These are phyloP conservation scores for Tor tambroides DNA, from an alignment of 2,113 vertebrate genomes.

Conservation along the genomic window DNA sequence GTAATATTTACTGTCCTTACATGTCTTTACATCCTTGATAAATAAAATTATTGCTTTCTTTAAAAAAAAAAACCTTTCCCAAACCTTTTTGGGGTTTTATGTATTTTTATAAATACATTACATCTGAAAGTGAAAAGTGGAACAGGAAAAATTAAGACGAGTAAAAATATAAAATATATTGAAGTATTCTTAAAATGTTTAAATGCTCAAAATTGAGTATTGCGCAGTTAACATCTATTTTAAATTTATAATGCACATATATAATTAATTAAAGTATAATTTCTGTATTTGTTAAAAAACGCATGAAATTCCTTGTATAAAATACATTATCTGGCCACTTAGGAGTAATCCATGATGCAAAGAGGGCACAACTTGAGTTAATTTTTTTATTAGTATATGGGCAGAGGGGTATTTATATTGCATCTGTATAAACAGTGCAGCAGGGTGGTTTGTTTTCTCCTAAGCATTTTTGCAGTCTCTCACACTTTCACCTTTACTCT, in stretches of 20 bases:
- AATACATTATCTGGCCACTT: background rate
- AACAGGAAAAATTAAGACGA: background rate
- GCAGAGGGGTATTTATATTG: background rate
- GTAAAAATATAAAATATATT: background rate
- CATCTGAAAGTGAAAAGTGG: too few species aligned
- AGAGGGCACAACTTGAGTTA: background rate
- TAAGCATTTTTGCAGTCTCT: conserved; percentile 26
- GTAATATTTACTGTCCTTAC: too few species aligned
- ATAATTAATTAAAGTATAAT: too few species aligned
- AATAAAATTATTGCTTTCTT: too few species aligned
- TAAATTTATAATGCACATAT: background rate
- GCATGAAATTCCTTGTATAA: background rate
- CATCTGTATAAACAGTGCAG: conserved; percentile 15
- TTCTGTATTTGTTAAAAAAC: background rate
- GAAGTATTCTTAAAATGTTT: background rate
- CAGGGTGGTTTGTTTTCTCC: background rate
- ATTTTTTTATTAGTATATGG: background rate
- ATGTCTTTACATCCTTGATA: too few species aligned
- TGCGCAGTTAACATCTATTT: background rate
- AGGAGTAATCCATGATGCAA: background rate
- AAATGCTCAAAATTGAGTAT: background rate
- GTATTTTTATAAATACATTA: too few species aligned
- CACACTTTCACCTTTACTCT: conserved; percentile 43
- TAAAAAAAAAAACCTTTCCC: too few species aligned
- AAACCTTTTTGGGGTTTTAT: too few species aligned